Evolutionary conservation across 2,888 invertebrate genomes (phyloP).

Genomic region (Tuberolachnus salignus): DNA sequence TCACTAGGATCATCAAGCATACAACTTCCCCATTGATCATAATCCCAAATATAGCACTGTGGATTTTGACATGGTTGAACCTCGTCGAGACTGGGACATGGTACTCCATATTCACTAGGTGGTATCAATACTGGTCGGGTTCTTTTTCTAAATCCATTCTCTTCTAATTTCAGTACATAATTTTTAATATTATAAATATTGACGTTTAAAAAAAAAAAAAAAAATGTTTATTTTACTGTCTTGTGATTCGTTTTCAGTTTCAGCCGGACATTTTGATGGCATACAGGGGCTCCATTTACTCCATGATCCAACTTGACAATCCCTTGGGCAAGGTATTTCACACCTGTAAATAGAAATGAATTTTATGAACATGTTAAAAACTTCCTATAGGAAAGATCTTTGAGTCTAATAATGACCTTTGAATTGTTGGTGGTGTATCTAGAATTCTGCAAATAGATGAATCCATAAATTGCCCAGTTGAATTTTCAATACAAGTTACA

Average conservation of each 20-base stretch:
- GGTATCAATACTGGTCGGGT: slow-evolving; percentile 61
- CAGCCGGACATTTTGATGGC: slow-evolving; percentile 62
- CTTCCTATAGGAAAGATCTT: neutral
- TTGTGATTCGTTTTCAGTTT: slow-evolving; percentile 27
- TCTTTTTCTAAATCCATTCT: slow-evolving; percentile 61
- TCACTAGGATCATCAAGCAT: slow-evolving; percentile 63
- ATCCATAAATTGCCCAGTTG: slow-evolving; percentile 65
- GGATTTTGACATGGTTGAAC: slow-evolving; percentile 67
- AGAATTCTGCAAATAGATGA: slow-evolving; percentile 66
- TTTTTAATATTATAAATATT: neutral
- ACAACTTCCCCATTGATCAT: slow-evolving; percentile 67
- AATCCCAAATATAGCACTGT: slow-evolving; percentile 66
- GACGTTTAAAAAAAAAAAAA: neutral
- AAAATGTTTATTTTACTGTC: slow-evolving; percentile 1
- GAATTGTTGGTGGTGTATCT: slow-evolving; percentile 66
- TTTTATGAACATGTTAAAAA: neutral
- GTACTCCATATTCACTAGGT: slow-evolving; percentile 61
- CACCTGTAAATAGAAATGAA: slow-evolving; percentile 59
- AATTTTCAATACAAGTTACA: slow-evolving; percentile 66
- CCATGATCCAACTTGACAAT: slow-evolving; percentile 70
- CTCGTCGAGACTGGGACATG: slow-evolving; percentile 66
- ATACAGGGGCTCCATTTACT: slow-evolving; percentile 70
- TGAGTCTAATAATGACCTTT: slow-evolving; percentile 64
- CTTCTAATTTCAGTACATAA: slow-evolving; percentile 1
- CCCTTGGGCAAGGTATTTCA: slow-evolving; percentile 69